phyloP scores from a whole-genome alignment of 1,140 invertebrate genomes.

The Hormaphis cornu region DNA sequence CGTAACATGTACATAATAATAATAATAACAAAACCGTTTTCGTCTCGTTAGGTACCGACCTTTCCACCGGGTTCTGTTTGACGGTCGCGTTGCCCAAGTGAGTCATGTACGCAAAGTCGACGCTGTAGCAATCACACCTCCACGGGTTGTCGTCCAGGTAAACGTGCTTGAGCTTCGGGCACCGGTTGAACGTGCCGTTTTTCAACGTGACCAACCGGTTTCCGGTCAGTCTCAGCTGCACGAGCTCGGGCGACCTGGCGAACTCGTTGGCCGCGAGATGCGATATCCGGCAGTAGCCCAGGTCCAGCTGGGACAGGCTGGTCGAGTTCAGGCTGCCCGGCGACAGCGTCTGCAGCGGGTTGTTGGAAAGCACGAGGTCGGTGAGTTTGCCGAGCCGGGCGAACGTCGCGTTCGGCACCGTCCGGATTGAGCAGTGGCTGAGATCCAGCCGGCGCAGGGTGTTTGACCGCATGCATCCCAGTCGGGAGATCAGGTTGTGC shows the following conservation, averaged over 20 bases:
- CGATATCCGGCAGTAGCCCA: conserved; percentile 48
- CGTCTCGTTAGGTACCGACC: not conserved
- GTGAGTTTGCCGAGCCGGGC: conserved; percentile 61
- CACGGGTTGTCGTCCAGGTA: conserved; percentile 25
- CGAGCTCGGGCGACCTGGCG: not conserved
- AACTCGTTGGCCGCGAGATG: not conserved
- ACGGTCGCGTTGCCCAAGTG: not conserved
- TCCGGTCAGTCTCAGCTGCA: not conserved
- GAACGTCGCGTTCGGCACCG: conserved; percentile 59
- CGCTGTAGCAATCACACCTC: conserved; percentile 22
- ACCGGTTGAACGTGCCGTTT: not conserved
- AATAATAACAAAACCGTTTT: too few relatives aligned
- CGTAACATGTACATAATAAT: too few relatives aligned
- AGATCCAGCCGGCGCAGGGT: conserved; percentile 67
- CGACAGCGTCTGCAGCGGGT: conserved; percentile 62
- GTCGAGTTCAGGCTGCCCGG: conserved; percentile 61
- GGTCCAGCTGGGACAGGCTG: conserved; percentile 69
- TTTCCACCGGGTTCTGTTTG: not conserved
- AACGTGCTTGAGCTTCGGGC: not conserved
- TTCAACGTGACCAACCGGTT: conserved; percentile 22
- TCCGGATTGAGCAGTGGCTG: conserved; percentile 58
- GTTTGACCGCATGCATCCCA: conserved; percentile 61
- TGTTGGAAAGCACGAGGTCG: conserved; percentile 57
- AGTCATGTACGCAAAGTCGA: conserved; percentile 6
- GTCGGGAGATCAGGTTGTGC: conserved; percentile 55